Percentiles rank a stretch among this genome's conserved stretches.
Conservation (phyloP, 2,113 vertebrate species). For the Pteronura brasiliensis region DNA sequence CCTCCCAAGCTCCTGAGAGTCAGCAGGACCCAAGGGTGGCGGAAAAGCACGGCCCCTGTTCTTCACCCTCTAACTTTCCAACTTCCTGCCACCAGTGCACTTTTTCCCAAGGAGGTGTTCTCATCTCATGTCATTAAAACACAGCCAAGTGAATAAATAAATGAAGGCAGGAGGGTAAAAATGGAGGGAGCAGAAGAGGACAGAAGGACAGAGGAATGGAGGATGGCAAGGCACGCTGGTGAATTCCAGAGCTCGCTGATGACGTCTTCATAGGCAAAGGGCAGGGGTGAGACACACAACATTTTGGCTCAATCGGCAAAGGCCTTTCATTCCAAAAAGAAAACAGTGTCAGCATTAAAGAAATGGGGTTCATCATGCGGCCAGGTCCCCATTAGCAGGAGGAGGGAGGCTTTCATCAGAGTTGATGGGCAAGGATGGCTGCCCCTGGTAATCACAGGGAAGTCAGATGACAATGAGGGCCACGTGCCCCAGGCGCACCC, state of each 20-base stretch:
- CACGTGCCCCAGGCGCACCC: conserved; percentile 25
- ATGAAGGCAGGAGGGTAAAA: not conserved
- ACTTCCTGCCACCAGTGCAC: not conserved
- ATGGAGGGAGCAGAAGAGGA: not conserved
- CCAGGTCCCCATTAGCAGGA: not conserved
- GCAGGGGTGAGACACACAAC: not conserved
- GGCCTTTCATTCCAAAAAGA: conserved; percentile 33
- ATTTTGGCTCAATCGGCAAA: conserved; percentile 21
- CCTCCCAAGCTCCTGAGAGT: too few species aligned
- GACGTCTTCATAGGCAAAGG: not conserved
- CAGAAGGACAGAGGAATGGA: too few species aligned
- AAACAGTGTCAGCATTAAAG: conserved; percentile 31
- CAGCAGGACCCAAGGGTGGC: fast-evolving
- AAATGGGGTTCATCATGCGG: not conserved
- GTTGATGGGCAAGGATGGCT: not conserved
- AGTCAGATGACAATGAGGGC: conserved; percentile 8
- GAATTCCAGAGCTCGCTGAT: not conserved
- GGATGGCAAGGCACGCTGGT: not conserved
- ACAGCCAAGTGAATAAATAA: not conserved
- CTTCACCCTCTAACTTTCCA: not conserved
- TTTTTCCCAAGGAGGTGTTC: not conserved
- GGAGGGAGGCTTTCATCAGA: conserved; percentile 8
- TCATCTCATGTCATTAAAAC: not conserved
- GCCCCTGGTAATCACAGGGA: conserved; percentile 41
- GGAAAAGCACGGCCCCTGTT: fast-evolving